Conservation (phyloP, 2,113 vertebrate species). For the Eidolon helvum region DNA sequence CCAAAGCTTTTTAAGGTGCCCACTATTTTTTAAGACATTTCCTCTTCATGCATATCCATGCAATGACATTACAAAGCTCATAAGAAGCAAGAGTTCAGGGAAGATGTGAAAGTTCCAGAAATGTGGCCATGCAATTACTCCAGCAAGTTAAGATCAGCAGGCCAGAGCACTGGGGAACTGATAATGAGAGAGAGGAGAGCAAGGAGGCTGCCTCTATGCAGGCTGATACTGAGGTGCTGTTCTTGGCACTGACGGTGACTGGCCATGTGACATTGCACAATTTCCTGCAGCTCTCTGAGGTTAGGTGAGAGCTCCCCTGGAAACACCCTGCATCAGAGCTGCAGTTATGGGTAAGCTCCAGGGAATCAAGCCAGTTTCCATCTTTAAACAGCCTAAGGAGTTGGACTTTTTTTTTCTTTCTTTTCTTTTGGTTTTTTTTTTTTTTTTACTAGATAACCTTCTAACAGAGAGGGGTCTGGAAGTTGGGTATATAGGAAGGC, state of each 20-base stretch:
- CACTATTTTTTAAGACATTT: background rate
- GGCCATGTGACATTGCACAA: background rate
- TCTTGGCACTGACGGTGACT: background rate
- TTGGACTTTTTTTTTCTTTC: background rate
- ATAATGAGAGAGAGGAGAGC: background rate
- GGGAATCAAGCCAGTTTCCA: background rate
- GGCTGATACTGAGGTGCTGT: rapidly evolving
- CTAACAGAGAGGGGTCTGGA: background rate
- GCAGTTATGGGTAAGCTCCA: background rate
- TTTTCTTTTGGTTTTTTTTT: background rate
- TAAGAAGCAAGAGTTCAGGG: background rate
- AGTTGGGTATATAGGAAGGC: background rate
- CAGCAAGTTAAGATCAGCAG: background rate
- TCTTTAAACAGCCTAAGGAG: background rate
- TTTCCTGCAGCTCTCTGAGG: background rate
- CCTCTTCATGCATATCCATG: background rate
- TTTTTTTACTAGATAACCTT: background rate
- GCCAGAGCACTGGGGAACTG: background rate
- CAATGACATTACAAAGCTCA: background rate
- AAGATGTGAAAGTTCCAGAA: background rate
- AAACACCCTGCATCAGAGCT: background rate
- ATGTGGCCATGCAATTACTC: background rate
- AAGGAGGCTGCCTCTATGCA: too few species aligned
- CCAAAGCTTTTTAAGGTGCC: background rate
- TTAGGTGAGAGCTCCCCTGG: background rate